Evolutionary conservation across 2,113 vertebrate genomes (phyloP).

Genomic region (Coregonus clupeaformis): DNA sequence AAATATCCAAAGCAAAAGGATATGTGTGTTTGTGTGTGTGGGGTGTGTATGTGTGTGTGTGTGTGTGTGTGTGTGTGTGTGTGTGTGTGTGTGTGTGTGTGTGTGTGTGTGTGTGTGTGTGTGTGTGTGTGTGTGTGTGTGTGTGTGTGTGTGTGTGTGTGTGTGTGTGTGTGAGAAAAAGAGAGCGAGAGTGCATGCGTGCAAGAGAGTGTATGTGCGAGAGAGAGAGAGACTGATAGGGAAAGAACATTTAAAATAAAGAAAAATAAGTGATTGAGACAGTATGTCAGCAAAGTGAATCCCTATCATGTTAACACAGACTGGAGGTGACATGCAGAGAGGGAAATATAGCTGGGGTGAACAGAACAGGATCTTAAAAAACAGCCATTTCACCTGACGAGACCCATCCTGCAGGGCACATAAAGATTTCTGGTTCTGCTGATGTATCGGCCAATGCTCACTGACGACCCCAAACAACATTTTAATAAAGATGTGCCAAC

Average conservation of each 20-base stretch:
- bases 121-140: background rate
- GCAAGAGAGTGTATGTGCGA: no score
- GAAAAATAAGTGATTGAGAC: conserved; percentile 18
- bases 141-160: conserved; percentile 1
- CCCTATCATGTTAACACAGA: conserved; percentile 55
- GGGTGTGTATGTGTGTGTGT: background rate
- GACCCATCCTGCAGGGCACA: conserved; percentile 54
- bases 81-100: background rate
- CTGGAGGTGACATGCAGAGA: conserved; percentile 46
- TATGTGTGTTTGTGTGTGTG: background rate
- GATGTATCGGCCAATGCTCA: conserved; percentile 39
- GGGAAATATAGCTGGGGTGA: conserved; percentile 38
- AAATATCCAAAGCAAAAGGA: background rate
- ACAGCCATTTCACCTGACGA: conserved; percentile 56
- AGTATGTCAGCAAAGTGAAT: conserved; percentile 32
- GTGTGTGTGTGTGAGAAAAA: background rate
- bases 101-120: background rate
- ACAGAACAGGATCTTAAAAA: conserved; percentile 36
- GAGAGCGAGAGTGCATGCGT: no score
- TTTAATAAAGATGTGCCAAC: conserved; percentile 45
- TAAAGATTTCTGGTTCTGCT: conserved; percentile 58
- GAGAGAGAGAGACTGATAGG: conserved; percentile 12
- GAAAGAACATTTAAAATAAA: conserved; percentile 16
- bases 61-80: background rate
- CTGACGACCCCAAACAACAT: conserved; percentile 37